phyloP scores from a whole-genome alignment of 2,113 vertebrate genomes.

The Odontophorus gujanensis region DNA sequence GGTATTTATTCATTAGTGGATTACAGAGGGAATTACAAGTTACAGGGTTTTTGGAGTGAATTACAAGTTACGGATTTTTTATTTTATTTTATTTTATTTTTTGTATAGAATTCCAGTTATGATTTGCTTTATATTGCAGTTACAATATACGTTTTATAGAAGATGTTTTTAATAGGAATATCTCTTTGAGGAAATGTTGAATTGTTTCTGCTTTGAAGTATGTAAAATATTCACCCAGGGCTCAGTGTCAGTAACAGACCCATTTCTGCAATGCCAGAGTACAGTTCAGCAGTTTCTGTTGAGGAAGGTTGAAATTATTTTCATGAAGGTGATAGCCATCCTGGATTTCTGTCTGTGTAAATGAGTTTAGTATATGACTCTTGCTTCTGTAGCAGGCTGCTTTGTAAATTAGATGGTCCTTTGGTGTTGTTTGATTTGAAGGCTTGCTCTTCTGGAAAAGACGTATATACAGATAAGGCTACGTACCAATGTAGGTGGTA shows the following conservation, averaged over 20 bases:
- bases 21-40: not conserved
- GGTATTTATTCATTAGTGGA: not conserved
- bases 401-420: not conserved
- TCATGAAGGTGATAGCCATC: not conserved
- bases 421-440: not conserved
- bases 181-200: not conserved
- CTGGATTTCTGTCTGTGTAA: not conserved
- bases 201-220: not conserved
- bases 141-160: rapidly evolving
- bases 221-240: not conserved
- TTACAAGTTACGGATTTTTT: not conserved
- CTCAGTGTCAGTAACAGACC: not conserved
- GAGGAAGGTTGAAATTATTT: not conserved
- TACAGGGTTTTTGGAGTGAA: not conserved
- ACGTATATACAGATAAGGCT: not conserved
- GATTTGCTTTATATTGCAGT: not conserved
- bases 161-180: not conserved
- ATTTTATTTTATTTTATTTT: not conserved
- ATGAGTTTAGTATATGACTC: not conserved
- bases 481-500: not conserved
- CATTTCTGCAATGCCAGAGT: not conserved
- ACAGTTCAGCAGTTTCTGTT: not conserved
- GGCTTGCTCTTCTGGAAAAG: not conserved
- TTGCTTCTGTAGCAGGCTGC: not conserved
- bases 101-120: not conserved